Percentiles rank a stretch among this genome's conserved stretches.
Evolutionary conservation across 2,888 invertebrate genomes (phyloP).

Genomic region (Cynaeus angustus): DNA sequence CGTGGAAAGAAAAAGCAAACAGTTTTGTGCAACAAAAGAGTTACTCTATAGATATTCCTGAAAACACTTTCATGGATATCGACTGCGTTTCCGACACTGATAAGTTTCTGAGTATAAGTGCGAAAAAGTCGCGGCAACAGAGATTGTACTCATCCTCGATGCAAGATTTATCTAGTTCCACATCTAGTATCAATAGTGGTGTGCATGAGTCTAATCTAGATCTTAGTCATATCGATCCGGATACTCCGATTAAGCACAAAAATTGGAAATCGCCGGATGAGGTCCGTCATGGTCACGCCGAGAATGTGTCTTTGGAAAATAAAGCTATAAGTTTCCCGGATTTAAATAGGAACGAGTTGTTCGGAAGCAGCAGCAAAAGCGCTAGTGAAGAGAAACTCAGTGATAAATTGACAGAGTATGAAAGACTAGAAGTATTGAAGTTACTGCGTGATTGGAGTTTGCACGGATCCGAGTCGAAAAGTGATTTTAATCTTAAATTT

Average conservation of each 20-base stretch:
- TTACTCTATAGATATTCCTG: conserved; percentile 67
- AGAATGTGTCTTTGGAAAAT: conserved; percentile 80
- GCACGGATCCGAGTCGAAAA: conserved; percentile 68
- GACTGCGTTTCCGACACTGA: conserved; percentile 62
- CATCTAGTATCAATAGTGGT: conserved; percentile 69
- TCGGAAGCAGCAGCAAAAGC: conserved; percentile 62
- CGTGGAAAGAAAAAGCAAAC: conserved; percentile 60
- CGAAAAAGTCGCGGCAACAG: conserved; percentile 62
- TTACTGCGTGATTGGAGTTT: conserved; percentile 70
- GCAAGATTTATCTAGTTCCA: conserved; percentile 70
- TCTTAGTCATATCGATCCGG: conserved; percentile 67
- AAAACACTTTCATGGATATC: conserved; percentile 60
- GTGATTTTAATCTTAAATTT: conserved; percentile 60
- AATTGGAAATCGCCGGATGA: conserved; percentile 84
- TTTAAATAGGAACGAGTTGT: conserved; percentile 57
- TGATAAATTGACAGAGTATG: conserved; percentile 68
- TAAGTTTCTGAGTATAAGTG: conserved; percentile 64
- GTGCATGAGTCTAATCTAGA: conserved; percentile 69
- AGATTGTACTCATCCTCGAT: conserved; percentile 63
- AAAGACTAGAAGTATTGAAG: conserved; percentile 69
- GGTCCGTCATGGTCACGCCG: conserved; percentile 80
- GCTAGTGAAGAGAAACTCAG: conserved; percentile 64
- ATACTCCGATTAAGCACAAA: conserved; percentile 69
- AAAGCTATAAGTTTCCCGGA: conserved; percentile 67
- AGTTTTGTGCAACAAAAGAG: conserved; percentile 67